These are phyloP conservation scores for Pyralis farinalis DNA, from an alignment of 2,888 invertebrate genomes.

Conservation along the genomic window DNA sequence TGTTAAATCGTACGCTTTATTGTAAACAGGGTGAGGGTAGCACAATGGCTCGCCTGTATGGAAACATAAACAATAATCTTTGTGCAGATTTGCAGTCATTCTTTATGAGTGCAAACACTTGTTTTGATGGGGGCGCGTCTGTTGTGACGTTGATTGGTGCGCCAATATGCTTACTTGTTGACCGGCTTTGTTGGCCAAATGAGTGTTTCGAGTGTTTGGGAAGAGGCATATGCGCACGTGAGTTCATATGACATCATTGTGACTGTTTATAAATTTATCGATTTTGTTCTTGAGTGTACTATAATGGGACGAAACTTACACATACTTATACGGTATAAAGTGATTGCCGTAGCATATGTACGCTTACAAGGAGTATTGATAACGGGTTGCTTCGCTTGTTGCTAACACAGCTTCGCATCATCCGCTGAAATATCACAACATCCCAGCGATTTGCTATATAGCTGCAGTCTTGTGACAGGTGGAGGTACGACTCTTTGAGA, in stretches of 20 bases:
- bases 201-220: slow-evolving; percentile 54
- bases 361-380: too few species aligned
- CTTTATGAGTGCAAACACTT: slow-evolving; percentile 78
- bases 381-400: too few species aligned
- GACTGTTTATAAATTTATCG: slow-evolving; percentile 5
- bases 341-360: too few species aligned
- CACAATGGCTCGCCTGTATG: slow-evolving; percentile 59
- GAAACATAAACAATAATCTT: slow-evolving; percentile 75
- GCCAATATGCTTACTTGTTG: slow-evolving; percentile 73
- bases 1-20: slow-evolving; percentile 72
- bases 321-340: too few species aligned
- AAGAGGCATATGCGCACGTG: slow-evolving; percentile 31
- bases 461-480: too few species aligned
- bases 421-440: too few species aligned
- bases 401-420: too few species aligned
- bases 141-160: slow-evolving; percentile 74
- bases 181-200: slow-evolving; percentile 69
- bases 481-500: too few species aligned
- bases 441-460: too few species aligned
- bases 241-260: slow-evolving; percentile 18
- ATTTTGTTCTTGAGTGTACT: background rate
- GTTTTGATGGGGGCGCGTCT: slow-evolving; percentile 50
- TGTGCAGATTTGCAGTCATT: slow-evolving; percentile 76
- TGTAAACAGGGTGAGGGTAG: slow-evolving; percentile 51
- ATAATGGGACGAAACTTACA: too few species aligned